Base-by-base conservation (phyloP, 2,113 vertebrate genomes). In the Dasyornis broadbenti region DNA sequence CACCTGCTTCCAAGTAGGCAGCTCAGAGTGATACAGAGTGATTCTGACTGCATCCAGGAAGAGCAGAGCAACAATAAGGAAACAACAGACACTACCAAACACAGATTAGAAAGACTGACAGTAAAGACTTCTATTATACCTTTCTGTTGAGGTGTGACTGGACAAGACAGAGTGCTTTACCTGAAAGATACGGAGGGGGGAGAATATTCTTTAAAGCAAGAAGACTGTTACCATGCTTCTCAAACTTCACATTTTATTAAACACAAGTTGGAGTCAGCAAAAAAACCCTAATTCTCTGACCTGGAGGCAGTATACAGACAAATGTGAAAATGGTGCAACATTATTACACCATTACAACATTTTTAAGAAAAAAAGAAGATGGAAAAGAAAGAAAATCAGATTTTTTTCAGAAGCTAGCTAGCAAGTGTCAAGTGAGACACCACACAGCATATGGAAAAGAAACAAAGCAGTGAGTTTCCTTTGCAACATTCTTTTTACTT, bases 91-190 rank as follows among this genome's bases (percentile, higher is more conserved):
- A 24, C 22, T 35, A 63, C 13, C 39, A 68, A 75, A 89, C 57
- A 16, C 33, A 91, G 69, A 65, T 59, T 22, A 88, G 45, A 77
- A 81, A 42, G 21, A 94, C 0, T 52, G 63, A 92, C 28, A 82
- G 81, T 70, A 94, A 85, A 86, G 49, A 79, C 37, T 77, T 69
- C 42, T 80, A 88, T 77, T 77, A 70, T 99, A 99, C 99, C 98
- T 99, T 98, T 99, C 98, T 89, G 94, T 92, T 94, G 96, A 92
- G 94, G 92, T 97, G 83, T 97, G 98, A 97, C 98, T 98, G 77
- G 98, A 97, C 89, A 98, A 96, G 94, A 98, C 90, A 78, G 98
- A 95, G 70, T 98, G 97, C 97, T 98, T 99, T 89, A 98, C 95
- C 99, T 99, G 97, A 69, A 97, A 98, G 89, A 94, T 50, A 96